These are phyloP conservation scores for Lasiurus cinereus DNA, from an alignment of 2,113 vertebrate genomes.

Conservation along the genomic window DNA sequence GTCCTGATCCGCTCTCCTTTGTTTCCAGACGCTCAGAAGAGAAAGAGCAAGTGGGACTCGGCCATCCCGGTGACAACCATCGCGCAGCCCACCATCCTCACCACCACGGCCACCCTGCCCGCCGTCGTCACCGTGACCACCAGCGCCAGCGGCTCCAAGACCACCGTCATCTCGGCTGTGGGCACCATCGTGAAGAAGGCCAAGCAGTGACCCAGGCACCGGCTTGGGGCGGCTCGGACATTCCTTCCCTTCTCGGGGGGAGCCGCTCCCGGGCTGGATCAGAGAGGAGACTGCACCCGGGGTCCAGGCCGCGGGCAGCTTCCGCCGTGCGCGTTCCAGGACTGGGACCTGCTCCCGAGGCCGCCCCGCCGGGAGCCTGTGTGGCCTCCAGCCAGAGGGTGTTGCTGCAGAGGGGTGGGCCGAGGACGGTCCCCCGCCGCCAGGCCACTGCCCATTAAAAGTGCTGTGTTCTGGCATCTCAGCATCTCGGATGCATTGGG, in stretches of 20 bases:
- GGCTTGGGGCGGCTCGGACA: not conserved
- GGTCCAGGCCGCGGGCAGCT: constrained; percentile 72
- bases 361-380: not conserved
- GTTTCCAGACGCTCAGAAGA: constrained; percentile 95
- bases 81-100: constrained; percentile 96
- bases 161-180: constrained; percentile 98
- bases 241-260: not conserved
- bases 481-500: not conserved
- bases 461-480: not conserved
- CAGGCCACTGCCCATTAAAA: constrained; percentile 42
- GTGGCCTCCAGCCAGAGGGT: not conserved
- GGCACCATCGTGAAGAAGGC: constrained; percentile 99
- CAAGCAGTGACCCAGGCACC: constrained; percentile 92
- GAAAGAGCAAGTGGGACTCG: constrained; percentile 99
- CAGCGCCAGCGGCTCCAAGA: constrained; percentile 98
- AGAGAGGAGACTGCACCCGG: constrained; percentile 76
- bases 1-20: not conserved
- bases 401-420: not conserved
- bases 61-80: constrained; percentile 95
- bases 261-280: not conserved
- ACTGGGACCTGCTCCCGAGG: constrained; percentile 13
- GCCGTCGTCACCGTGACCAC: constrained; percentile 98
- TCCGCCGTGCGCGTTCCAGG: constrained; percentile 65
- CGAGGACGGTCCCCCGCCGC: rapidly evolving
- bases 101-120: constrained; percentile 95